A percentile compares a stretch with the other conserved stretches of the same genome.
phyloP scores from a whole-genome alignment of 2,888 invertebrate genomes.

The Blastobasis adustella region DNA sequence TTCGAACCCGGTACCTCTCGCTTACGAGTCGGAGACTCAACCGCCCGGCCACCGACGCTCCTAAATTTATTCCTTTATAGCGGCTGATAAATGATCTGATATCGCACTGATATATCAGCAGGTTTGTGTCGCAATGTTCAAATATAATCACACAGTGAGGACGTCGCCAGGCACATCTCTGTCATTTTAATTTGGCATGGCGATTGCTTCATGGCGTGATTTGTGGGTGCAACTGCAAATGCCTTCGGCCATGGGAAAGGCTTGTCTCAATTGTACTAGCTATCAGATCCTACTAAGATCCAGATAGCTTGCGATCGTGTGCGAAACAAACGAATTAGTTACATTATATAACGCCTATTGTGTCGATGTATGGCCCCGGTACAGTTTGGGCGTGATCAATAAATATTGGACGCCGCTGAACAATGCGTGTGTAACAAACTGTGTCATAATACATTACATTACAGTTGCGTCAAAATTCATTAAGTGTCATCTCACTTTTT shows the following conservation, averaged over 20 bases:
- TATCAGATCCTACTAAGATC: slow-evolving; percentile 24
- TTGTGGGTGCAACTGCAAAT: slow-evolving; percentile 23
- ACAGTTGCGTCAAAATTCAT: too few species aligned
- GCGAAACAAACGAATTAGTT: slow-evolving; percentile 21
- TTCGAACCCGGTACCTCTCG: too few species aligned
- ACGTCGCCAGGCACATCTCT: slow-evolving; percentile 1
- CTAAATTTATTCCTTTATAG: too few species aligned
- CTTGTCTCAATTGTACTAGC: slow-evolving; percentile 19
- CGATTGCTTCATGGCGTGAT: slow-evolving; percentile 29
- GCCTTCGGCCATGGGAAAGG: slow-evolving; percentile 41
- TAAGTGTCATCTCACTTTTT: too few species aligned
- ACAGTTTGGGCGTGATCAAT: slow-evolving; percentile 33
- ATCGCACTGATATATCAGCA: too few species aligned
- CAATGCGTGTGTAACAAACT: too few species aligned
- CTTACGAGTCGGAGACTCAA: too few species aligned
- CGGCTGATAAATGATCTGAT: too few species aligned
- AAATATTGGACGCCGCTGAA: slow-evolving; percentile 21
- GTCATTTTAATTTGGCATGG: slow-evolving; percentile 12
- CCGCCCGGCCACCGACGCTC: too few species aligned
- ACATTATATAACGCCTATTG: slow-evolving; percentile 33
- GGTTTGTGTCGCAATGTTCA: not conserved
- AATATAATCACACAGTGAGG: slow-evolving; percentile 4
- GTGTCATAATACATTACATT: too few species aligned
- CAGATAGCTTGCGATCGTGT: slow-evolving; percentile 21
- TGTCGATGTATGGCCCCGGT: slow-evolving; percentile 18